Base-by-base conservation (phyloP, 2,888 invertebrate species). In the Flabesymbios commensalis region DNA sequence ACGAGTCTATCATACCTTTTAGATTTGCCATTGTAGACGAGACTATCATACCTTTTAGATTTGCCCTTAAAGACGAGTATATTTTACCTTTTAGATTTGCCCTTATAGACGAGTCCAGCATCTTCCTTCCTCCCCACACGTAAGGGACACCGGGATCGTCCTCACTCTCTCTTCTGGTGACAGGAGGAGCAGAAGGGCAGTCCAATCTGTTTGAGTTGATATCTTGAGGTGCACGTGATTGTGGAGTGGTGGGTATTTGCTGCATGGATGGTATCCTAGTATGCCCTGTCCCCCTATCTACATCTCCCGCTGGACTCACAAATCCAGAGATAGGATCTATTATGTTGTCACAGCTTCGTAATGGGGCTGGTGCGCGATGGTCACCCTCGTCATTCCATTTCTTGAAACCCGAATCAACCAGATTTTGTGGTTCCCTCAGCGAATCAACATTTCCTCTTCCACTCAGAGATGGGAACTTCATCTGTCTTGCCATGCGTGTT, bases 261-360 rank as follows among this genome's bases (percentile, higher is more conserved):
- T 75, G 78, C 32, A 80, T 58, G 1, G 75, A 73, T 22, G 67
- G 63, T 4, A 79, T 76, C 43, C 71, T 72, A 31, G 69, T 70
- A 52, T 74, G 73, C 1, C 78, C 78, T 5, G 78, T 78, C 29
- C 72, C 72, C 22, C 77, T 65, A 62, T 78, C 77, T 19, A 76
- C 73, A 70, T 80, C 79, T 7, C 77, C 78, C 4, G 76, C 78
- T 3, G 75, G 77, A 64, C 77, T 77, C 3, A 81, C 75, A 67
- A 81, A 81, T 1, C 80, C 80, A 14, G 79, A 79, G 1, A 76
- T 73, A 3, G 80, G 80, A 58, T 80, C 80, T n/a, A 79, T 71
- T 45, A 77, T 75, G 59, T 78, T 78, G 57, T 80, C 80, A 70
- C 74, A 78, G 51, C 70, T 68, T 24, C 80, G 65, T 48, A 67